Percentiles rank a stretch among this genome's conserved stretches.
Evolutionary conservation across 2,888 invertebrate genomes (phyloP).

Genomic region (Craniophora ligustri): DNA sequence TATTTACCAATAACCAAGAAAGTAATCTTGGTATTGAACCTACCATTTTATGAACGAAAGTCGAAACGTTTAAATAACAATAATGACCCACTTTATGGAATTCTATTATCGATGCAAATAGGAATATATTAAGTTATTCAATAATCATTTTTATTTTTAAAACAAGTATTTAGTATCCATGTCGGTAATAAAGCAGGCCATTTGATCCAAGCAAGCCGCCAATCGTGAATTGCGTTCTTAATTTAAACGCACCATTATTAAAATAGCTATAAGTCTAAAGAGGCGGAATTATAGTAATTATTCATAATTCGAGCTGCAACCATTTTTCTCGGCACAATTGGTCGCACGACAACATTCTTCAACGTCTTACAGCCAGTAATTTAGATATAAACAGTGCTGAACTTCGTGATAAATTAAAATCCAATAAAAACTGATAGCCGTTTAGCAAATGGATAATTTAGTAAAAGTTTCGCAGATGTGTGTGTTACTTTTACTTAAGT

Average conservation of each 20-base stretch:
- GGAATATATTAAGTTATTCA: neutral
- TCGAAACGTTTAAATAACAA: too few relatives aligned
- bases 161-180: neutral
- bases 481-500: slow-evolving; percentile 22
- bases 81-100: too few relatives aligned
- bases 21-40: too few relatives aligned
- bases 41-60: too few relatives aligned
- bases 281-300: slow-evolving; percentile 55
- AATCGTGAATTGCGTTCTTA: slow-evolving; percentile 35
- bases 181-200: neutral
- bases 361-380: slow-evolving; percentile 33
- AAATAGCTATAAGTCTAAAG: slow-evolving; percentile 43
- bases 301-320: slow-evolving; percentile 56
- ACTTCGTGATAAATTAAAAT: slow-evolving; percentile 50
- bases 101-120: too few relatives aligned
- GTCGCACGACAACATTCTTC: slow-evolving; percentile 48
- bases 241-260: slow-evolving; percentile 55
- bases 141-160: neutral
- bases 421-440: slow-evolving; percentile 30
- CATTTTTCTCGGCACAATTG: slow-evolving; percentile 52
- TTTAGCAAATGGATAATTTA: slow-evolving; percentile 37
- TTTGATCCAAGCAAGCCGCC: neutral
- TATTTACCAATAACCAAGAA: too few relatives aligned
- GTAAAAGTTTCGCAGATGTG: slow-evolving; percentile 38
- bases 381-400: slow-evolving; percentile 56